Evolutionary conservation across 2,888 invertebrate species (phyloP).

Genomic region (Notodonta dromedarius): DNA sequence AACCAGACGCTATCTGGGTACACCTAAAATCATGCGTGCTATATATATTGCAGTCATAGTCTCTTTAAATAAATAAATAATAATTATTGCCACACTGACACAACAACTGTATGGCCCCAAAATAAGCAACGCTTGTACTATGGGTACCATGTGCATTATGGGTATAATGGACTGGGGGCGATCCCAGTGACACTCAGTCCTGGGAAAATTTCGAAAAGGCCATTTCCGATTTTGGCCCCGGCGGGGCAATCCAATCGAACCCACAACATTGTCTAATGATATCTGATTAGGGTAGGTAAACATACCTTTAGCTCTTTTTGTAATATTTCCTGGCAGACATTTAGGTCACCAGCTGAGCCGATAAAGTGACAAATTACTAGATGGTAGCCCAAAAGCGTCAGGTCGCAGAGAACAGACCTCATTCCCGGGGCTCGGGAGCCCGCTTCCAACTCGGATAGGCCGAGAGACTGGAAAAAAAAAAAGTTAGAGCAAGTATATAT

Average conservation of each 20-base stretch:
- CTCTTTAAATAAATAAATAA: too few relatives aligned
- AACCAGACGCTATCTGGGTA: constrained; percentile 96
- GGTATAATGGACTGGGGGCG: too few relatives aligned
- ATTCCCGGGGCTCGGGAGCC: constrained; percentile 90
- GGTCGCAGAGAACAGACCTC: constrained; percentile 93
- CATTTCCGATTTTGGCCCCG: too few relatives aligned
- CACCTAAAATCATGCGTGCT: constrained; percentile 63
- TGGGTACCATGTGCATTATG: too few relatives aligned
- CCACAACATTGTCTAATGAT: too few relatives aligned
- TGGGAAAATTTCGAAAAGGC: too few relatives aligned
- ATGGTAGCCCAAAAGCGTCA: constrained; percentile 94
- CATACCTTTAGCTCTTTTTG: constrained; percentile 87
- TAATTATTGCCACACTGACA: too few relatives aligned
- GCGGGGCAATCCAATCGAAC: too few relatives aligned
- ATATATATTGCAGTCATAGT: background rate
- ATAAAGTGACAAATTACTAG: constrained; percentile 92
- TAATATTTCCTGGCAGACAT: constrained; percentile 88
- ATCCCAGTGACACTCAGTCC: too few relatives aligned
- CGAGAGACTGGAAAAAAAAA: constrained; percentile 83
- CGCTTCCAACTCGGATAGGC: constrained; percentile 88
- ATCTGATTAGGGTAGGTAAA: background rate
- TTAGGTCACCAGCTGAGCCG: constrained; percentile 91
- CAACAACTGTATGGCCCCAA: too few relatives aligned
- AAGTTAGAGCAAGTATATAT: too few relatives aligned
- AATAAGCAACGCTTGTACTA: too few relatives aligned